phyloP scores from a whole-genome alignment of 2,797 vertebrate species.

The Acomys russatus region DNA sequence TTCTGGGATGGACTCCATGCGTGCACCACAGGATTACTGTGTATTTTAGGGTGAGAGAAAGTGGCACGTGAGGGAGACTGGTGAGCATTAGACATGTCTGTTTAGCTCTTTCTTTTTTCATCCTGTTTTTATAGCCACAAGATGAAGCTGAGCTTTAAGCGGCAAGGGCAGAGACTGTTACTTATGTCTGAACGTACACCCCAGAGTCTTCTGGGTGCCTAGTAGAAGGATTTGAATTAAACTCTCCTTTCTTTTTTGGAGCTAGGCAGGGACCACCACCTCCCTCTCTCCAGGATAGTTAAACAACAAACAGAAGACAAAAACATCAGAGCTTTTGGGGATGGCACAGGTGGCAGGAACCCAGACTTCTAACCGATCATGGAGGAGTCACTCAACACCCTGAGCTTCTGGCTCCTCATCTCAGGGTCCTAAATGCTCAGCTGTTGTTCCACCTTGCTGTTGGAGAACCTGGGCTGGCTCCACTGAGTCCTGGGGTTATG shows the following conservation, averaged over 20 bases:
- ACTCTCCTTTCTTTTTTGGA: background rate
- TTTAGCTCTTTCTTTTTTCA: background rate
- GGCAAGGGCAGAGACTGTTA: background rate
- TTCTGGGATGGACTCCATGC: too few relatives aligned
- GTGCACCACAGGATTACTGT: too few relatives aligned
- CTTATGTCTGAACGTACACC: background rate
- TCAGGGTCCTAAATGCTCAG: background rate
- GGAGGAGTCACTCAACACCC: background rate
- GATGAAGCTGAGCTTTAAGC: background rate
- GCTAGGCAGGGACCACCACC: background rate
- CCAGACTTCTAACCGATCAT: background rate
- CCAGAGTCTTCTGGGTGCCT: background rate
- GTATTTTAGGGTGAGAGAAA: background rate
- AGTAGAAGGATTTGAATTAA: background rate
- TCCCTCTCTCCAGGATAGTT: background rate
- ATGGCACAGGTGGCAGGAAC: background rate
- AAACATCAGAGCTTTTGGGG: background rate
- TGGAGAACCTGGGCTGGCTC: slow-evolving; percentile 63
- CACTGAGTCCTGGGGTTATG: slow-evolving; percentile 76
- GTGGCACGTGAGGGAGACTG: too few relatives aligned
- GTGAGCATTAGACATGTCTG: rapidly evolving
- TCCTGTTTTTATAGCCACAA: background rate
- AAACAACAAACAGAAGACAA: background rate
- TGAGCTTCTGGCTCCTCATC: background rate
- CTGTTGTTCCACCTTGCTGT: background rate